These are phyloP conservation scores for Ceratoteleas bidentatus DNA, from an alignment of 1,140 invertebrate species.

Conservation along the genomic window DNA sequence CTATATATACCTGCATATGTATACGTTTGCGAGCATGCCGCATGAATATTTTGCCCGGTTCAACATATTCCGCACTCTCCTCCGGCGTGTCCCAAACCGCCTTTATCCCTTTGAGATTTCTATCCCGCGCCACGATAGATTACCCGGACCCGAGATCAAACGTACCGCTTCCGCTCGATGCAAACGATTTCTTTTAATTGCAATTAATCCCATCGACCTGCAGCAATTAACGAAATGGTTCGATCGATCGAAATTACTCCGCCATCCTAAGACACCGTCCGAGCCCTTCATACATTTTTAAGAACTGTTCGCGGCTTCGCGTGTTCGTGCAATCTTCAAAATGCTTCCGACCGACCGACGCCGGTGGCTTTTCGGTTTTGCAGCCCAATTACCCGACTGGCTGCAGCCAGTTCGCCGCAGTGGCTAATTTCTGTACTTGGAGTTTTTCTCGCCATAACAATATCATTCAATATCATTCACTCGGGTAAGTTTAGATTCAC, in stretches of 20 bases:
- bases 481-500: conserved; percentile 48
- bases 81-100: conserved; percentile 41
- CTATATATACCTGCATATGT: conserved; percentile 36
- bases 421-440: background rate
- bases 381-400: too few relatives aligned
- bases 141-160: conserved; percentile 32
- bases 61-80: conserved; percentile 56
- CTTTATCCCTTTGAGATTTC: conserved; percentile 35
- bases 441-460: conserved; percentile 31
- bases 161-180: conserved; percentile 17
- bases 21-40: conserved; percentile 60
- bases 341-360: background rate
- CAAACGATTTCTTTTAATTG: conserved; percentile 11
- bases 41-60: conserved; percentile 69
- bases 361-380: too few relatives aligned
- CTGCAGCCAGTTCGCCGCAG: too few relatives aligned
- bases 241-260: conserved; percentile 2
- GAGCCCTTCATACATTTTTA: background rate
- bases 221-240: conserved; percentile 11
- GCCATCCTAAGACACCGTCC: background rate
- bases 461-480: conserved; percentile 39
- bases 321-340: conserved; percentile 15
- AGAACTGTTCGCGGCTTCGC: conserved; percentile 8
- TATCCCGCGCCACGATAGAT: conserved; percentile 33
- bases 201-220: background rate